Base-by-base conservation (phyloP, 2,113 vertebrate genomes). In the Rattus norvegicus region DNA sequence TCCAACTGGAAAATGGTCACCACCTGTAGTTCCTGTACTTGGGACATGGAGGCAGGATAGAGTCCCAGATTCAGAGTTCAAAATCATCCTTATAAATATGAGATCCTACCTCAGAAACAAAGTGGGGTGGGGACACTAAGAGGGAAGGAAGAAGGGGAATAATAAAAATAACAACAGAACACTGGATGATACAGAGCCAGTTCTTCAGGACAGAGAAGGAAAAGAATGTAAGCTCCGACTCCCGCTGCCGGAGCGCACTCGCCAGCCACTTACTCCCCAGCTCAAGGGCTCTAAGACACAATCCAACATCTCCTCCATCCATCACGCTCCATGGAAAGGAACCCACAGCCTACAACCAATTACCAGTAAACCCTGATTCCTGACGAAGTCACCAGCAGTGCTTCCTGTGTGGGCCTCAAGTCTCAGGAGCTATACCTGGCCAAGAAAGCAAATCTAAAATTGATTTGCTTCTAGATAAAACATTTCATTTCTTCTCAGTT, bases 381-480 rank as follows among this genome's bases (percentile, higher is more conserved):
- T 70, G 26, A 1, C 17, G 4, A 4, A 65, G 33, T 47, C 79
- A 28, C 28, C 83, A 13, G 17, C 84, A 33, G 22, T 13, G 49
- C 8, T 16, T 69, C 72, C 56, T 59, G 16, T 16, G 9, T 1
- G 2, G 14, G 79, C 67, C 61, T 85, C 39, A 77, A 73, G 65
- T 85, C 19, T 33, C 26, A 9, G 16, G 20, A 92, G 90, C n/a
- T 26, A 17, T 52, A 28, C 30, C 30, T 61, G 52, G 56, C 24
- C 33, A 54, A 79, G 86, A 73, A 75, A 75, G 61, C 61, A 88
- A 36, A 61, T 69, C 47, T 83, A 69, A 67, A 96, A 65, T 1
- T 52, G 79, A 88, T 88, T 28, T 93, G 8, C 30, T 95, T 91
- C 80, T 72, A 92, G 67, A 91, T 19, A 85, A 17, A 94, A 54